Percentiles rank a stretch among this genome's conserved stretches.
These are phyloP conservation scores for Oegoconia quadripuncta DNA, from an alignment of 2,888 invertebrate genomes.

Conservation along the genomic window DNA sequence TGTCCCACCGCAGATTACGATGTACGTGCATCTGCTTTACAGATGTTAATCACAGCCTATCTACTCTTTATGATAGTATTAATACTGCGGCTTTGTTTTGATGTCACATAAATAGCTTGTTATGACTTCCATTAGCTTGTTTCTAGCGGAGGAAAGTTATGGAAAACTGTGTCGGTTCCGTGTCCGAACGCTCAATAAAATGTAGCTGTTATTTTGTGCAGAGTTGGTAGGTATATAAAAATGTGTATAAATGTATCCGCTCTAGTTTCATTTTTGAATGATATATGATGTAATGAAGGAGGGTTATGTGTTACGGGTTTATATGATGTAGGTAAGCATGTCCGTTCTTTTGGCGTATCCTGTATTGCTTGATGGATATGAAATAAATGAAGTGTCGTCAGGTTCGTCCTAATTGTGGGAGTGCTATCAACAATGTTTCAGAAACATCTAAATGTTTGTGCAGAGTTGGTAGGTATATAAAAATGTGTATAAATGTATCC, in stretches of 20 bases:
- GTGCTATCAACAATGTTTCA: too few species aligned
- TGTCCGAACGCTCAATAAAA: constrained; percentile 24
- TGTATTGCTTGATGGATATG: too few species aligned
- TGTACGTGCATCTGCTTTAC: constrained; percentile 49
- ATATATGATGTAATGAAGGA: too few species aligned
- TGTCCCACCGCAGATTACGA: constrained; percentile 41
- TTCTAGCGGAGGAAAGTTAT: constrained; percentile 32
- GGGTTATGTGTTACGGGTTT: too few species aligned
- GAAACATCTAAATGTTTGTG: too few species aligned
- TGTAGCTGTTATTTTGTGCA: constrained; percentile 11
- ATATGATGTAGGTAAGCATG: too few species aligned
- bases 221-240: constrained; percentile 10
- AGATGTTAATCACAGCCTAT: constrained; percentile 58
- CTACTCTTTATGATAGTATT: constrained; percentile 47
- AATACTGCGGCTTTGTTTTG: constrained; percentile 52
- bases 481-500: constrained; percentile 17
- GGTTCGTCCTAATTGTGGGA: too few species aligned
- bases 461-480: constrained; percentile 11
- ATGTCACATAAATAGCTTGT: constrained; percentile 61
- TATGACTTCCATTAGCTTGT: constrained; percentile 42
- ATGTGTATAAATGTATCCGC: constrained; percentile 20
- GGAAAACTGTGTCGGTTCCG: constrained; percentile 61
- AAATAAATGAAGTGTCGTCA: too few species aligned
- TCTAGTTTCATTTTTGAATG: constrained; percentile 22
- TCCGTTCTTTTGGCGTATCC: too few species aligned